phyloP scores from a whole-genome alignment of 2,113 vertebrate species.

The Pungitius pungitius region DNA sequence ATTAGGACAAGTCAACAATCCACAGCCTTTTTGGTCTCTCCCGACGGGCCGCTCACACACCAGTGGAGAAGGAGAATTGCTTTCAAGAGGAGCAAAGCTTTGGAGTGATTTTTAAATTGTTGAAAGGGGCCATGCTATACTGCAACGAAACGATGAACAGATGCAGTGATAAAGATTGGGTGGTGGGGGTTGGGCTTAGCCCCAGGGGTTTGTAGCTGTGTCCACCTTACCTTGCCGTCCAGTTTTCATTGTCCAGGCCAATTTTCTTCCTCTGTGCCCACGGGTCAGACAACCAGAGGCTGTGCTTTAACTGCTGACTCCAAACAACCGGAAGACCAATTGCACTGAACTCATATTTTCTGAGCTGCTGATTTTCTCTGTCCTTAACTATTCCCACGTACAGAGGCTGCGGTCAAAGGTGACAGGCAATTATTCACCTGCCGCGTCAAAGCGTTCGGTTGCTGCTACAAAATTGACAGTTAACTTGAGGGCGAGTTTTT shows the following conservation, averaged over 20 bases:
- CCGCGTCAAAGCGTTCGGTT: constrained; percentile 34
- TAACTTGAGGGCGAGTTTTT: neutral
- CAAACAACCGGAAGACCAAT: constrained; percentile 37
- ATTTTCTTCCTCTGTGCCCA: constrained; percentile 47
- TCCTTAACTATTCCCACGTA: constrained; percentile 33
- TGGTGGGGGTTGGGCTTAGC: neutral
- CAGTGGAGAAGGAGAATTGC: constrained; percentile 57
- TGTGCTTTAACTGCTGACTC: constrained; percentile 37
- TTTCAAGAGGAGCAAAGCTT: constrained; percentile 49
- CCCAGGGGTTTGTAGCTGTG: constrained; percentile 28
- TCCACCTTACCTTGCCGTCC: constrained; percentile 24
- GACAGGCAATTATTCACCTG: constrained; percentile 55
- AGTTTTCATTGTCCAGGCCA: constrained; percentile 38
- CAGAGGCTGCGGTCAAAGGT: constrained; percentile 46
- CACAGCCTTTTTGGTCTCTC: constrained; percentile 65
- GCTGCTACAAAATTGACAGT: constrained; percentile 13
- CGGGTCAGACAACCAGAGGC: constrained; percentile 20
- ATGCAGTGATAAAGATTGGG: constrained; percentile 54
- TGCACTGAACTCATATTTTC: constrained; percentile 28
- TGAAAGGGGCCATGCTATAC: constrained; percentile 52
- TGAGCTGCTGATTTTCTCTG: constrained; percentile 33
- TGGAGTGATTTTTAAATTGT: constrained; percentile 65
- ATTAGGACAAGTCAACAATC: constrained; percentile 77
- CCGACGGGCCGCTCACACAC: constrained; percentile 61
- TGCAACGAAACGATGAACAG: constrained; percentile 58